Percentiles rank a stretch among this genome's conserved stretches.
These are phyloP conservation scores for Macrostomum cliftonense DNA, from an alignment of 2,888 invertebrate genomes.

Conservation along the genomic window DNA sequence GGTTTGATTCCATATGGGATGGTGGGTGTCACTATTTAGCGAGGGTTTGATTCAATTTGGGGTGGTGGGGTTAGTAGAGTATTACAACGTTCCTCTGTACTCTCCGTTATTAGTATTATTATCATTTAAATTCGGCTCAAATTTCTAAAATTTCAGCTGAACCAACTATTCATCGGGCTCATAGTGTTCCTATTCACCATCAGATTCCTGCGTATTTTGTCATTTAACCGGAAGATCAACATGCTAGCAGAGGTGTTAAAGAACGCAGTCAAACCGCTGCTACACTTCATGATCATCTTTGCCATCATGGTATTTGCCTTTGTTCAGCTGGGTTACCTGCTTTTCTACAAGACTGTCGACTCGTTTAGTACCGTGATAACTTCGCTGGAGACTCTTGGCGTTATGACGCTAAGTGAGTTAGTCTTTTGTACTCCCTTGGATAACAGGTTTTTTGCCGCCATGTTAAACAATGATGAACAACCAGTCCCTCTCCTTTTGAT, in stretches of 20 bases:
- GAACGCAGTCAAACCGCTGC: conserved; percentile 22
- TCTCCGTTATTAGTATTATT: no score
- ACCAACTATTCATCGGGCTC: conserved; percentile 30
- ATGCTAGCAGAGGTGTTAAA: conserved; percentile 26
- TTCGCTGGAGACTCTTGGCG: conserved; percentile 24
- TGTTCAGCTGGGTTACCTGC: conserved; percentile 20
- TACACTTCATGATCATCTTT: conserved; percentile 31
- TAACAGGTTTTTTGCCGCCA: no score
- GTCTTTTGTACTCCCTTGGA: no score
- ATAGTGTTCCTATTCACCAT: conserved; percentile 34
- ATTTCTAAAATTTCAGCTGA: no score
- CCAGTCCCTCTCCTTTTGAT: no score
- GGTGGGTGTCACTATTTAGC: no score
- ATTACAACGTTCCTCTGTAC: no score
- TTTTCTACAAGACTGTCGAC: conserved; percentile 16
- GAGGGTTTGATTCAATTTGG: no score
- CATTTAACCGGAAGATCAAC: conserved; percentile 32
- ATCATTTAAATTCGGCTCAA: no score
- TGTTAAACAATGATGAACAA: no score
- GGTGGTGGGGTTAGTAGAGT: no score
- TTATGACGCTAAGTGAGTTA: conserved; percentile 24
- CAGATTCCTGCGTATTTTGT: conserved; percentile 35
- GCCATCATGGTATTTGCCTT: conserved; percentile 26
- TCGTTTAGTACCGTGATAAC: conserved; percentile 21
- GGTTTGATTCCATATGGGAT: no score